phyloP scores from a whole-genome alignment of 2,888 invertebrate species.

The Hoplodrina blanda region DNA sequence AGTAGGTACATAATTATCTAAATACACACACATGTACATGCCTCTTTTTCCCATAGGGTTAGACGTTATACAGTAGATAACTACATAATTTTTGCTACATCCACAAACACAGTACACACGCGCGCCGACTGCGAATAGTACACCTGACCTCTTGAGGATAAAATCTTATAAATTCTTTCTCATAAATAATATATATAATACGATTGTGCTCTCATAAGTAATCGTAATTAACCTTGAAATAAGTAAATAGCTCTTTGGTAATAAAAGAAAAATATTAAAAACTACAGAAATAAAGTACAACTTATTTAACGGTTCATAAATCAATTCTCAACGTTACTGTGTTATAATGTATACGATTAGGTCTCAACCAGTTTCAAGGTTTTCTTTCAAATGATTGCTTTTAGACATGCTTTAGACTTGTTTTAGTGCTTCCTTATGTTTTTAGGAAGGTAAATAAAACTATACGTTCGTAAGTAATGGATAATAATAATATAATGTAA shows the following conservation, averaged over 20 bases:
- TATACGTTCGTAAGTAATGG: neutral
- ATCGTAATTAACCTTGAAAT: conserved; percentile 26
- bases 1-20: neutral
- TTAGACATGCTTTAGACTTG: conserved; percentile 42
- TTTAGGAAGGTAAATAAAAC: conserved; percentile 14
- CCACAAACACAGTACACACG: neutral
- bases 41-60: neutral
- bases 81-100: neutral
- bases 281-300: conserved; percentile 33
- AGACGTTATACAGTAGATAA: neutral
- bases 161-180: neutral
- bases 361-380: conserved; percentile 34
- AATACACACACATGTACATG: neutral
- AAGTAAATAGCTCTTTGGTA: conserved; percentile 23
- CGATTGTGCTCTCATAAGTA: conserved; percentile 3
- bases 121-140: neutral
- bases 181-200: conserved; percentile 5
- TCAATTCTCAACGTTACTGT: conserved; percentile 30
- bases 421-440: neutral
- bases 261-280: conserved; percentile 24
- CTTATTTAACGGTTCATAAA: conserved; percentile 31
- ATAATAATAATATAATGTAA: neutral
- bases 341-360: conserved; percentile 24
- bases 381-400: conserved; percentile 44
- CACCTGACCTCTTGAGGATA: conserved; percentile 6